Percentiles rank a stretch among this genome's conserved stretches.
phyloP scores from a whole-genome alignment of 1,140 invertebrate genomes.

The Drosophila erecta region DNA sequence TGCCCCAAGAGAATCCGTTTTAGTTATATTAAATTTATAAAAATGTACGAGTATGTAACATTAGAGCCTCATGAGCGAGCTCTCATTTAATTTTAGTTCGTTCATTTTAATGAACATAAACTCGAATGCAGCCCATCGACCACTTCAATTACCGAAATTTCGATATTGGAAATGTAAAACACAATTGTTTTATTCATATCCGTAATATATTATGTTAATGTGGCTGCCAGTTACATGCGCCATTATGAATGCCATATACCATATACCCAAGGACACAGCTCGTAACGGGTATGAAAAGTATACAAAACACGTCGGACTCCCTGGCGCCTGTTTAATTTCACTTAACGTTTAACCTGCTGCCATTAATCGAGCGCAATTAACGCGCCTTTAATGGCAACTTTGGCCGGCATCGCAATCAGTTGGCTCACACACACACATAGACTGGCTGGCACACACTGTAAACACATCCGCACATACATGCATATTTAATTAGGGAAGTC shows the following conservation, averaged over 20 bases:
- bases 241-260: not conserved
- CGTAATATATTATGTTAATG: constrained; percentile 30
- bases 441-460: not conserved
- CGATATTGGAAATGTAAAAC: constrained; percentile 9
- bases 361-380: constrained; percentile 81
- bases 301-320: constrained; percentile 49
- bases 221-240: constrained; percentile 21
- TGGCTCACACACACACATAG: constrained; percentile 2
- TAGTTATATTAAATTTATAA: no score
- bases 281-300: constrained; percentile 31
- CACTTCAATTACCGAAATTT: constrained; percentile 10
- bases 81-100: no score
- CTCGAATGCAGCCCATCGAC: not conserved
- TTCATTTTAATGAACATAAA: not conserved
- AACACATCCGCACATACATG: constrained; percentile 44
- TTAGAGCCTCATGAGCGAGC: no score
- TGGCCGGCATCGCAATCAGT: constrained; percentile 36
- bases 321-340: constrained; percentile 80
- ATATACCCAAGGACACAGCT: constrained; percentile 6
- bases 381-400: constrained; percentile 73
- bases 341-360: constrained; percentile 82
- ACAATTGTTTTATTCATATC: constrained; percentile 11
- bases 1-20: no score
- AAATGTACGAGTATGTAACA: no score
- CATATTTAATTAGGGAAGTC: constrained; percentile 81